Evolutionary conservation across 2,888 invertebrate genomes (phyloP), one percentile per base, ranked within the genome.

Genomic region (Pachydiplax longipennis): DNA sequence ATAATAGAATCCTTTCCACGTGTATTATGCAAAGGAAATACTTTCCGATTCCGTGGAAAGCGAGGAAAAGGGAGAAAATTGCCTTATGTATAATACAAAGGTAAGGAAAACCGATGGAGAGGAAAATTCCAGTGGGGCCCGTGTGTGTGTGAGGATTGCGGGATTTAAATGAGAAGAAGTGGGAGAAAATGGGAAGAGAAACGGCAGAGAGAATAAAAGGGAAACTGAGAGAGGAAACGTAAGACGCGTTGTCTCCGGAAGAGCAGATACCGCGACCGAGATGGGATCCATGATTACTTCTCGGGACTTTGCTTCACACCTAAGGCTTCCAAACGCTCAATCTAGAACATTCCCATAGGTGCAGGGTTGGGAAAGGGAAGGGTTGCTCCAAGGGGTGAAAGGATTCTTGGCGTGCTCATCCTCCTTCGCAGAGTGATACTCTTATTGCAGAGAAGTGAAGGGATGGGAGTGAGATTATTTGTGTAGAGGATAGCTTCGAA

Each of bases 41-140:
- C 18, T 18, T 53, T 18, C 18, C 18, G 15, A 53, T 53, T 53
- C 5, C 91, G 91, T 91, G 87, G 90, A 91, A 91, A 91, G 91
- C 91, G 92, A 92, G 91, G 92, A 92, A 92, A 90, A 87, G 91
- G 92, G 91, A 90, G 90, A 91, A 44, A 83, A 92, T 90, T 91
- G 92, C 92, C 92, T 92, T 92, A 91, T 92, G 91, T 91, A 91
- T 91, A 81, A 81, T 91, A 91, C 90, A 91, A 91, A 91, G 91
- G 90, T 90, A 87, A 91, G 90, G 91, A 91, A 91, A 91, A 90
- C 87, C 53, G 91, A 81, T 90, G 91, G 90, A 61, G 80, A 65
- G 90, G 40, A 40, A 90, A 90, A 37, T 73, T 48, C 18, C 37
- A 31, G 37, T 35, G 37, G 81, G 44, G 18, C 44, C n/a, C n/a